Percentiles rank a stretch among this genome's conserved stretches.
phyloP scores from a whole-genome alignment of 2,113 vertebrate species.

The Dasyurus viverrinus region DNA sequence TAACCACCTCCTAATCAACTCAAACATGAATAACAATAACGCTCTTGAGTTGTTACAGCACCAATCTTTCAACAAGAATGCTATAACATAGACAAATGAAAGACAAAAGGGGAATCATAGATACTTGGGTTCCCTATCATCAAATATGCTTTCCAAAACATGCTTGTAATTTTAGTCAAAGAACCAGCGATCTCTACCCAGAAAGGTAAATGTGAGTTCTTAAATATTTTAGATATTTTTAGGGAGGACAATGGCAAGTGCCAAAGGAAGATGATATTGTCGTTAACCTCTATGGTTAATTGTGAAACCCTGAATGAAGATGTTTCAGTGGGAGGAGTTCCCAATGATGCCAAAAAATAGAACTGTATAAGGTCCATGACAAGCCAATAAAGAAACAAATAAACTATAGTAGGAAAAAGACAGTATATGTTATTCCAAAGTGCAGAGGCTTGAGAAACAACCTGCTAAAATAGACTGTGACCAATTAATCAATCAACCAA shows the following conservation, averaged over 20 bases:
- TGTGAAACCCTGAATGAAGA: not conserved
- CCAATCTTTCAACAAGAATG: conserved; percentile 38
- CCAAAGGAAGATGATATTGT: conserved; percentile 36
- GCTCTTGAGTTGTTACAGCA: conserved; percentile 40
- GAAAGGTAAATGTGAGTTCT: conserved; percentile 26
- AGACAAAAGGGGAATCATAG: not conserved
- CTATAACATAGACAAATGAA: conserved; percentile 26
- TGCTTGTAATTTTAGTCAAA: conserved; percentile 11
- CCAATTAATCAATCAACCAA: not conserved
- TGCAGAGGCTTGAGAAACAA: not conserved
- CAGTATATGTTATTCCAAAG: not conserved
- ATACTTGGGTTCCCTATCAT: not conserved
- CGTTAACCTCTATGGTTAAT: conserved; percentile 14
- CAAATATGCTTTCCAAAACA: not conserved
- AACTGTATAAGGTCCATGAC: conserved; percentile 4
- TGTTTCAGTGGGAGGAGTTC: not conserved
- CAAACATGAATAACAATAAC: conserved; percentile 12
- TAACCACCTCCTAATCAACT: not conserved
- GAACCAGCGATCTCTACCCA: not conserved
- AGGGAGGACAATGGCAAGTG: not conserved
- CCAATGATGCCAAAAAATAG: not conserved
- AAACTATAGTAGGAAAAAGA: not conserved
- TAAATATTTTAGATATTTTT: conserved; percentile 34
- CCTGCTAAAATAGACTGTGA: not conserved
- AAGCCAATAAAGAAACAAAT: conserved; percentile 33